Percentiles rank a stretch among this genome's conserved stretches.
phyloP scores from a whole-genome alignment of 2,113 vertebrate species.

The Macaca nemestrina region DNA sequence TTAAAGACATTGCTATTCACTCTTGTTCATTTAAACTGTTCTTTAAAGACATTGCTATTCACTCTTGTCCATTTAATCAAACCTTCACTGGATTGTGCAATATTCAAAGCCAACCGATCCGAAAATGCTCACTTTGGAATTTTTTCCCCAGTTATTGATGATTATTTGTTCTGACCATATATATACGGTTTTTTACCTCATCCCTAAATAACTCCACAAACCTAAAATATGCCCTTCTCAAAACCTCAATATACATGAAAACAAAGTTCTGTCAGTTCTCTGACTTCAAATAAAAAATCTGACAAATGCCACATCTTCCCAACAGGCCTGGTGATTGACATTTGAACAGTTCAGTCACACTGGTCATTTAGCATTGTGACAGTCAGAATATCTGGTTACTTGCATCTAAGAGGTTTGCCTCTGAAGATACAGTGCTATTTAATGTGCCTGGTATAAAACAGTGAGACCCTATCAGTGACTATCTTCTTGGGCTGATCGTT shows the following conservation, averaged over 20 bases:
- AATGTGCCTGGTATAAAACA: background rate
- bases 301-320: background rate
- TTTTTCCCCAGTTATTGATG: background rate
- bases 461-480: background rate
- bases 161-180: background rate
- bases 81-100: background rate
- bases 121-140: background rate
- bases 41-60: background rate
- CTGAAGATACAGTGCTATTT: background rate
- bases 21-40: background rate
- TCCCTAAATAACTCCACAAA: background rate
- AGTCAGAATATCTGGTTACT: background rate
- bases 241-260: background rate
- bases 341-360: background rate
- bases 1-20: background rate
- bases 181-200: background rate
- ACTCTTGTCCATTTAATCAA: background rate
- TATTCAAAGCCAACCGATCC: background rate
- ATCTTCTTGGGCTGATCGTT: background rate
- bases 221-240: background rate
- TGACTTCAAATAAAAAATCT: slow-evolving; percentile 24
- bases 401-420: background rate
- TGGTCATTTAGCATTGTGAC: background rate
- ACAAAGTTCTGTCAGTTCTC: background rate
- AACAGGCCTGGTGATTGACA: background rate